Percentiles rank a stretch among this genome's conserved stretches.
Conservation (phyloP, 2,888 invertebrate genomes). For the Hanleya hanleyi region DNA sequence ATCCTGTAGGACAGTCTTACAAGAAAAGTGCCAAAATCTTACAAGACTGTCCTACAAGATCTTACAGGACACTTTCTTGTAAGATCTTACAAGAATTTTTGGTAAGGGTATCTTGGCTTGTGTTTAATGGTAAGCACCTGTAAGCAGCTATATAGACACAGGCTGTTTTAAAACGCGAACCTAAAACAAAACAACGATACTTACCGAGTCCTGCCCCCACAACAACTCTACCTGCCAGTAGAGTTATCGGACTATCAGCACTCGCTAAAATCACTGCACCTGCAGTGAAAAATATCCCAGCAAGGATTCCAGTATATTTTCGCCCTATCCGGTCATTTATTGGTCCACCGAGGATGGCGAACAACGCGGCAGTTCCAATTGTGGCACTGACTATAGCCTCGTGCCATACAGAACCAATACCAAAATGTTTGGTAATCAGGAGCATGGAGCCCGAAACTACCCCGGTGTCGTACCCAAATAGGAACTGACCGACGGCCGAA, state of each 20-base stretch:
- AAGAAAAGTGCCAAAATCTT: too few relatives aligned
- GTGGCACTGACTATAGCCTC: constrained; percentile 73
- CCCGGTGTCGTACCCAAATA: constrained; percentile 76
- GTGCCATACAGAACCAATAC: constrained; percentile 68
- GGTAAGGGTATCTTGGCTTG: too few relatives aligned
- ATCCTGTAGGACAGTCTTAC: too few relatives aligned
- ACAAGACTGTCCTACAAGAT: too few relatives aligned
- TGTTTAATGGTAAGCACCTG: too few relatives aligned
- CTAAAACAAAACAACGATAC: too few relatives aligned
- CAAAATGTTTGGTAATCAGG: constrained; percentile 63
- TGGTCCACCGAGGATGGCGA: constrained; percentile 47
- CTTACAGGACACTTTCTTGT: too few relatives aligned
- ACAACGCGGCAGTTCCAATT: constrained; percentile 71
- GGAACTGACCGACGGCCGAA: constrained; percentile 73
- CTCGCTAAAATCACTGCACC: constrained; percentile 68
- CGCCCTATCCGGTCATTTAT: constrained; percentile 13
- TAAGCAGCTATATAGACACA: too few relatives aligned
- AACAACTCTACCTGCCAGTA: constrained; percentile 70
- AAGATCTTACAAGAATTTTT: too few relatives aligned
- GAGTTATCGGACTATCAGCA: constrained; percentile 51
- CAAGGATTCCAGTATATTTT: neutral
- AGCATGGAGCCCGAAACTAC: constrained; percentile 74
- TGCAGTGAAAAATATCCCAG: constrained; percentile 1
- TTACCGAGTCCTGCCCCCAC: constrained; percentile 68
- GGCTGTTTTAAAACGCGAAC: neutral